Evolutionary conservation across 1,140 invertebrate genomes (phyloP), one percentile per base, ranked within the genome.

Genomic region (Acromyrmex charruanus): DNA sequence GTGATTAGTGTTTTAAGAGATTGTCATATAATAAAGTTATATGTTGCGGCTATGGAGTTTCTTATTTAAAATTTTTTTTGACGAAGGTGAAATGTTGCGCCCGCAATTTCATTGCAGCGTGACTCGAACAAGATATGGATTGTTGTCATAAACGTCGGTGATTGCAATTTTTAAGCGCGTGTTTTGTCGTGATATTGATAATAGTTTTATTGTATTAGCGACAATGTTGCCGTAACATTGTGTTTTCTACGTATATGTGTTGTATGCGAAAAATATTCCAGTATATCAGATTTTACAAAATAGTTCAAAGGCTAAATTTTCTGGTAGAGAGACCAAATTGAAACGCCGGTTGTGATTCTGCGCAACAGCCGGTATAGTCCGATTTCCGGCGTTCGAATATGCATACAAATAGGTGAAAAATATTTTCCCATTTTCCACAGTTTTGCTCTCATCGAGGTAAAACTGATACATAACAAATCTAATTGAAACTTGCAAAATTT

Each of bases 171-270:
- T 82, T 88, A 63, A 79, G 55, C 55, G 25, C 9, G 58, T 49
- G 58, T 51, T 88, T 77, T 21, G 58, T 53, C 39, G 18, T 35
- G 21, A 25, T 9, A 81, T 25, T 18, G 53, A 44, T 44, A 39
- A 39, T 7, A 44, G 39, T 55, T 89, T 75, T 35, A 81, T 80
- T 89, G 63, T 69, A 74, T 68, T 86, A 88, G 88, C 10, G 72
- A 88, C 59, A 59, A 68, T 59, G 14, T 51, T 49, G 68, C 68
- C 51, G 53, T 35, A 68, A 35, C 21, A 71, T 61, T 89, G 74
- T 55, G 51, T 77, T 85, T 55, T 44, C 18, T 44, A 68, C 35
- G 10, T 68, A 68, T 25, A 25, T 25, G 1, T n/a, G 51, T 14
- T 49, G 44, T 72, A 35, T 6, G 10, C 51, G 12, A 58, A 74